Evolutionary conservation across 2,113 vertebrate species (phyloP).

Genomic region (Callocephalon fimbriatum): DNA sequence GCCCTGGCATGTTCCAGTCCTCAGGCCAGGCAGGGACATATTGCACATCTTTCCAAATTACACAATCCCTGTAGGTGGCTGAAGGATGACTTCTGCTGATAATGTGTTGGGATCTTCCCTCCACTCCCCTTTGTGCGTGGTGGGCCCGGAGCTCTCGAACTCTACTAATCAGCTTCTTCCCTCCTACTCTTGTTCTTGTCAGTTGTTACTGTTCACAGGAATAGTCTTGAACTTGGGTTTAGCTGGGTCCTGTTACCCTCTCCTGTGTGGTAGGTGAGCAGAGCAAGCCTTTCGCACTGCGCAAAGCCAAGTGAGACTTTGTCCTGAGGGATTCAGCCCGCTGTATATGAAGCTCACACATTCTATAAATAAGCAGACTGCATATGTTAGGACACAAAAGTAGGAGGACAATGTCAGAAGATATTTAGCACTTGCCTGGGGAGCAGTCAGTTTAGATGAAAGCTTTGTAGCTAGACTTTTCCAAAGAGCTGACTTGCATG

Average conservation of each 20-base stretch:
- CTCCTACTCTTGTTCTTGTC: not conserved
- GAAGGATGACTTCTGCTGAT: not conserved
- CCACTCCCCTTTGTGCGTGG: rapidly evolving
- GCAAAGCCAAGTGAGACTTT: rapidly evolving
- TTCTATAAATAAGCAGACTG: constrained; percentile 38
- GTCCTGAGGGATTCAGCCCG: not conserved
- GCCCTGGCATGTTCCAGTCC: not conserved
- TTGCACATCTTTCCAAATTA: not conserved
- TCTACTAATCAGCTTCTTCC: not conserved
- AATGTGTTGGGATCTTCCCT: rapidly evolving
- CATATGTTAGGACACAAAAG: not conserved
- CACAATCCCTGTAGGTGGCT: rapidly evolving
- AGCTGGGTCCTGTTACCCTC: not conserved
- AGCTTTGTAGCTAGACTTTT: not conserved
- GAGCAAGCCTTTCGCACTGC: rapidly evolving
- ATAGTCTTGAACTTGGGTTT: not conserved
- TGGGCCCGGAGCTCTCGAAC: not conserved
- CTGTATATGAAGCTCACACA: not conserved
- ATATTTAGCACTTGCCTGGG: not conserved
- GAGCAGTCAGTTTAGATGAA: constrained; percentile 4
- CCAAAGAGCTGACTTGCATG: rapidly evolving
- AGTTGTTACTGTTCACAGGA: not conserved
- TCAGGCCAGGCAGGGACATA: rapidly evolving
- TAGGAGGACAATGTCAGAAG: constrained; percentile 11
- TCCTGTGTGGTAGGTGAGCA: not conserved